Evolutionary conservation across 1,140 invertebrate species (phyloP).

Genomic region (Brachystomella parvula): DNA sequence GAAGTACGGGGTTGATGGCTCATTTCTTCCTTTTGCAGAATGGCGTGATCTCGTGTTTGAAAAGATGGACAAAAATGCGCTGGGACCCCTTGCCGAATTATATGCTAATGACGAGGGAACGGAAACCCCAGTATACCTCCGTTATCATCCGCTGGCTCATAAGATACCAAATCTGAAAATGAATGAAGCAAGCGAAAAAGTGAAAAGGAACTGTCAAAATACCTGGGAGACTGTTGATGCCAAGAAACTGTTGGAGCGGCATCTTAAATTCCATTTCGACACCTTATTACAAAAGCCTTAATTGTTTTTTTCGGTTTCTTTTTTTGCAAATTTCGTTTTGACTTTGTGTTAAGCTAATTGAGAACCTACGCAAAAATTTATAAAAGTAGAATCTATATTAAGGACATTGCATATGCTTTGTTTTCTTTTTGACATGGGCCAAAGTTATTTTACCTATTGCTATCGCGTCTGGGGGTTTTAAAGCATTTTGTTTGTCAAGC

Average conservation of each 20-base stretch:
- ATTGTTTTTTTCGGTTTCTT: too few relatives aligned
- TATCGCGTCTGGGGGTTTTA: too few relatives aligned
- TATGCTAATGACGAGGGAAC: not conserved
- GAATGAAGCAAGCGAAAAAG: not conserved
- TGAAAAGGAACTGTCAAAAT: not conserved
- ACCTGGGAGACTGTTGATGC: not conserved
- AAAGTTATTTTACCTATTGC: too few relatives aligned
- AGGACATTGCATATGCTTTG: too few relatives aligned
- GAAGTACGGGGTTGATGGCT: not conserved
- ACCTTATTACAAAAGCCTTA: not conserved
- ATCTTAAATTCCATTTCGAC: not conserved
- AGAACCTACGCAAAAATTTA: too few relatives aligned
- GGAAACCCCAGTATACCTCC: not conserved
- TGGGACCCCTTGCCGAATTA: not conserved
- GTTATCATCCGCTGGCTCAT: not conserved
- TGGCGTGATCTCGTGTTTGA: conserved; percentile 3
- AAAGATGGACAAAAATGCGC: not conserved
- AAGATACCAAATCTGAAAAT: not conserved
- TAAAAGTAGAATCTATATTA: too few relatives aligned
- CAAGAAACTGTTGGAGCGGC: not conserved
- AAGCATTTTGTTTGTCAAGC: too few relatives aligned
- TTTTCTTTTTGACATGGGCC: too few relatives aligned
- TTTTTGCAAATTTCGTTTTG: not conserved
- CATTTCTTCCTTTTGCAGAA: not conserved
- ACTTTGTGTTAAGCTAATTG: too few relatives aligned